A percentile compares a stretch with the other conserved stretches of the same genome.
phyloP scores from a whole-genome alignment of 2,888 invertebrate species.

The Allygus modestus region DNA sequence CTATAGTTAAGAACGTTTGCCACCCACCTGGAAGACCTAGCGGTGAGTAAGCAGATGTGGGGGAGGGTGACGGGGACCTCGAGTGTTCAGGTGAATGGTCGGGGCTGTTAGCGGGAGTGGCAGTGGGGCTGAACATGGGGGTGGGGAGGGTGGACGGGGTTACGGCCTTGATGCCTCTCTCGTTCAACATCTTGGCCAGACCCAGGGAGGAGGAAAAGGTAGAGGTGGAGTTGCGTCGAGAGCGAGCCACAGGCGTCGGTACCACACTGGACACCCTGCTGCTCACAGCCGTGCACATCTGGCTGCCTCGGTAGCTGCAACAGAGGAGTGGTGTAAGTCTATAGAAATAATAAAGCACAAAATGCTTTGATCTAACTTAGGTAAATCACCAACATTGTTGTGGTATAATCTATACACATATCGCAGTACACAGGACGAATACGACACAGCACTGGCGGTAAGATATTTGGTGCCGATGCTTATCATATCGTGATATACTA shows the following conservation, averaged over 20 bases:
- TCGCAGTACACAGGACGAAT: no score
- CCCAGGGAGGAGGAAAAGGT: slow-evolving; percentile 87
- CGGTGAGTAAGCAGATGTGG: slow-evolving; percentile 76
- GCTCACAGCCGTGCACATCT: slow-evolving; percentile 81
- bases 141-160: slow-evolving; percentile 83
- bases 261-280: slow-evolving; percentile 72
- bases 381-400: no score
- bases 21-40: slow-evolving; percentile 77
- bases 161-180: slow-evolving; percentile 85
- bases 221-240: slow-evolving; percentile 88
- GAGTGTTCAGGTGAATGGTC: slow-evolving; percentile 72
- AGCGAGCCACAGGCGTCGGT: slow-evolving; percentile 76
- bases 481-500: no score
- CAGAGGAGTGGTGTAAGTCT: no score
- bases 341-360: no score
- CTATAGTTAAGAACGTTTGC: no score
- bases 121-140: slow-evolving; percentile 87
- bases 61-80: slow-evolving; percentile 78
- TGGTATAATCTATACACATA: no score
- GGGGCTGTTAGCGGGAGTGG: slow-evolving; percentile 93
- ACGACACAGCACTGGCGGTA: no score
- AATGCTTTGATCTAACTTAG: no score
- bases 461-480: no score
- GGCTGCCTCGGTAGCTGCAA: slow-evolving; percentile 79
- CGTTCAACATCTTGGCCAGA: slow-evolving; percentile 86